Evolutionary conservation across 2,113 vertebrate genomes (phyloP), one percentile per base, ranked within the genome.

Genomic region (Equus quagga): DNA sequence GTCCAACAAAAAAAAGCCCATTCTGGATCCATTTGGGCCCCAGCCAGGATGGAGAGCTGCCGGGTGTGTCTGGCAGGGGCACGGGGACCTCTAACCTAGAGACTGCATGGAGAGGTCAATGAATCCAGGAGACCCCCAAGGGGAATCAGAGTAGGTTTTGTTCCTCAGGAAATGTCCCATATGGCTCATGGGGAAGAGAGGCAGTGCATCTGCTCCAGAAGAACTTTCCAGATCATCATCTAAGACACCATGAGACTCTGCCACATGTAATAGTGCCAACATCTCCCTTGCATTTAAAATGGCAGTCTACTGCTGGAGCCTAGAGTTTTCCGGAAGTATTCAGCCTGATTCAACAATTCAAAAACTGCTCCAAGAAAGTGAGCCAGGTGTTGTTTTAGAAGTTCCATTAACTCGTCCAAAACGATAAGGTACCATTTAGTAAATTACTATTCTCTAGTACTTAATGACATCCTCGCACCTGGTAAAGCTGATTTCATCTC

Each of bases 371-470:
- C 1, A 13, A 65, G 51, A 93, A 76, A 54, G 10, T 5, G 31
- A 87, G 81, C 64, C 73, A 21, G 36, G 24, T 23, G 21, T 56
- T 67, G 28, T 67, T 56, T 60, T 12, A 49, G 44, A 91, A 84
- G n/a, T 46, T 78, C 44, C 73, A 54, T 15, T 11, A 85, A 41
- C 65, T 80, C 65, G 94, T 84, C 78, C 78, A 54, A 90, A 91
- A 81, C 23, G 46, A 81, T 41, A 8, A 36, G 28, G 82, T 89
- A 5, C 23, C 65, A 56, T 41, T 85, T 6, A 76, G 44, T 19
- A 67, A 95, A 67, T 88, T 41, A 70, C 36, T 41, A 28, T 60
- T 78, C 14, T 62, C 78, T 9, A 12, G 31, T 58, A 24, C 56
- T 41, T 85, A 65, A 49, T 46, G 33, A 46, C 62, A 65, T 46